A percentile compares a stretch with the other conserved stretches of the same genome.
Conservation (phyloP, 1,140 invertebrate genomes). For the Cephus cinctus region DNA sequence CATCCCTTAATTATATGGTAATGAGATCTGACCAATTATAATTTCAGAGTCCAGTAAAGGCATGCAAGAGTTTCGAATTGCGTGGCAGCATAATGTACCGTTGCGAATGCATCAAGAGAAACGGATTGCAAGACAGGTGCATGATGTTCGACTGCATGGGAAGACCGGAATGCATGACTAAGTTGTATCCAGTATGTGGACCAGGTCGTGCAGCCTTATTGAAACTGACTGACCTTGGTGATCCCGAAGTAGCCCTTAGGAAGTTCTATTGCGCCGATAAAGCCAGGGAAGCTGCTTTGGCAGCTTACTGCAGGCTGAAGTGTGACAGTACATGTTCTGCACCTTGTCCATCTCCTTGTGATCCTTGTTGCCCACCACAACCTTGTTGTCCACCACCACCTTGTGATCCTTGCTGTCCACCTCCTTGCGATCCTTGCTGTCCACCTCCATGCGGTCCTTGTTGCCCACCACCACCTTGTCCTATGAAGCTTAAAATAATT, state of each 20-base stretch:
- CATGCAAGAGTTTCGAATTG: conserved; percentile 65
- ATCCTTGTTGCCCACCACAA: too few relatives aligned
- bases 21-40: background rate
- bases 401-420: conserved; percentile 2
- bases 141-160: conserved; percentile 68
- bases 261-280: conserved; percentile 40
- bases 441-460: too few relatives aligned
- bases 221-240: conserved; percentile 41
- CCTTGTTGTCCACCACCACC: background rate
- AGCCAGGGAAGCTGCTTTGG: conserved; percentile 33
- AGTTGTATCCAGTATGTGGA: conserved; percentile 66
- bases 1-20: background rate
- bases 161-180: conserved; percentile 64
- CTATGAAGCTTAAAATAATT: too few relatives aligned
- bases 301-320: conserved; percentile 38
- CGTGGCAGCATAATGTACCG: conserved; percentile 65
- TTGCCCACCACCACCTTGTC: background rate
- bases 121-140: conserved; percentile 75
- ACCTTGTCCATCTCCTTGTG: conserved; percentile 9
- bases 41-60: conserved; percentile 32
- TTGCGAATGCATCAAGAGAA: conserved; percentile 74
- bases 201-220: conserved; percentile 55
- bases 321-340: conserved; percentile 17
- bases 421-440: background rate
- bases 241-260: conserved; percentile 31